Conservation (phyloP, 2,797 vertebrate species). For the Toxotes lorentzi region DNA sequence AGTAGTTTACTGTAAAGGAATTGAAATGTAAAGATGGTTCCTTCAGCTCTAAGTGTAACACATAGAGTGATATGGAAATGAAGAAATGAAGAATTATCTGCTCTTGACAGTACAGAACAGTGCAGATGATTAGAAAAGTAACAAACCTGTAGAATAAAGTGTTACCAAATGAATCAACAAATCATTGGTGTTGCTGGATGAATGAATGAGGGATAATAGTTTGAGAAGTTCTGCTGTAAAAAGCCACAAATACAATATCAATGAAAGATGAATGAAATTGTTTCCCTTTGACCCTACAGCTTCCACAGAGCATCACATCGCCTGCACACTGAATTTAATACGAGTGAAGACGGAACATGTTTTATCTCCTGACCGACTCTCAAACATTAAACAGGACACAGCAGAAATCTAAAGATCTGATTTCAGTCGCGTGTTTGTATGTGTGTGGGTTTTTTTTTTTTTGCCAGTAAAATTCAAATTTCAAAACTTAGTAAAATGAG, state of each 20-base stretch:
- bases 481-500: constrained; percentile 20
- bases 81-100: too few relatives aligned
- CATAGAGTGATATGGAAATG: too few relatives aligned
- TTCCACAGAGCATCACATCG: constrained; percentile 1
- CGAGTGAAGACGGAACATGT: neutral
- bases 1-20: neutral
- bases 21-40: neutral
- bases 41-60: too few relatives aligned
- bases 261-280: neutral
- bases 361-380: neutral
- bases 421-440: neutral
- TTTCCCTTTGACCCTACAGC: constrained; percentile 31
- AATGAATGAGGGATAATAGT: neutral
- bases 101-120: too few relatives aligned
- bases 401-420: neutral
- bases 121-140: neutral
- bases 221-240: neutral
- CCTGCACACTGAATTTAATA: neutral
- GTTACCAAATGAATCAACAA: neutral
- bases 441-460: neutral
- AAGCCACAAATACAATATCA: neutral
- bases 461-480: neutral
- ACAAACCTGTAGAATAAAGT: constrained; percentile 3
- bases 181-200: neutral
- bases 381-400: constrained; percentile 13